Conservation (phyloP, 2,113 vertebrate species). For the Harpagus bidentatus region DNA sequence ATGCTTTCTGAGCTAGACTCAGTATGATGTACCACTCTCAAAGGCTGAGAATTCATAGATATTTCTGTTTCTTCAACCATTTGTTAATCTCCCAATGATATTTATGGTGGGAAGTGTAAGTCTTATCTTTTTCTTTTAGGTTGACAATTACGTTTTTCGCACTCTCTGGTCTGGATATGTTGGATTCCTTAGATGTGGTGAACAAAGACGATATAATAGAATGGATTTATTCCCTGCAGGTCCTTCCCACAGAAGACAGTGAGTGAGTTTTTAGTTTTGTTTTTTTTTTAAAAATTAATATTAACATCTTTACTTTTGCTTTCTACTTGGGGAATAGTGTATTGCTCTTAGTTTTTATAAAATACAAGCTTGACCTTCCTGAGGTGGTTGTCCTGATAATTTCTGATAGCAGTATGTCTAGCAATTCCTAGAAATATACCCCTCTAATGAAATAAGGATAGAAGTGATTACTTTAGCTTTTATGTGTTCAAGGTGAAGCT, state of each 20-base stretch:
- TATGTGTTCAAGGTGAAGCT: neutral
- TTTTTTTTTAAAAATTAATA: conserved; percentile 34
- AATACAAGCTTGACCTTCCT: neutral
- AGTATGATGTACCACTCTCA: neutral
- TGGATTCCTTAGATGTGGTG: conserved; percentile 87
- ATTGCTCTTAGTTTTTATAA: neutral
- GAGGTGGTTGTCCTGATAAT: neutral
- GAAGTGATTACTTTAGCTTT: neutral
- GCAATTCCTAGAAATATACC: neutral
- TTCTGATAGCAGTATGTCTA: neutral
- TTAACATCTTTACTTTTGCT: neutral
- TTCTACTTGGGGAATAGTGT: neutral
- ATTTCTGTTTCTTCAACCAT: neutral
- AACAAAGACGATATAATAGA: conserved; percentile 86
- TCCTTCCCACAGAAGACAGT: conserved; percentile 90
- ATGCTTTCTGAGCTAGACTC: neutral
- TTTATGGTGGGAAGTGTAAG: conserved; percentile 13
- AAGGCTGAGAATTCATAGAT: neutral
- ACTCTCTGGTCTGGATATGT: conserved; percentile 89
- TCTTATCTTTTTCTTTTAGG: conserved; percentile 68
- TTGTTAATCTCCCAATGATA: neutral
- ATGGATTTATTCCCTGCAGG: conserved; percentile 93
- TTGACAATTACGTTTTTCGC: conserved; percentile 91
- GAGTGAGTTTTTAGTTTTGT: conserved; percentile 72
- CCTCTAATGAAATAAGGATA: neutral